Percentiles rank a stretch among this genome's conserved stretches.
Conservation (phyloP, 2,888 invertebrate species). For the Metopia argyrocephala region DNA sequence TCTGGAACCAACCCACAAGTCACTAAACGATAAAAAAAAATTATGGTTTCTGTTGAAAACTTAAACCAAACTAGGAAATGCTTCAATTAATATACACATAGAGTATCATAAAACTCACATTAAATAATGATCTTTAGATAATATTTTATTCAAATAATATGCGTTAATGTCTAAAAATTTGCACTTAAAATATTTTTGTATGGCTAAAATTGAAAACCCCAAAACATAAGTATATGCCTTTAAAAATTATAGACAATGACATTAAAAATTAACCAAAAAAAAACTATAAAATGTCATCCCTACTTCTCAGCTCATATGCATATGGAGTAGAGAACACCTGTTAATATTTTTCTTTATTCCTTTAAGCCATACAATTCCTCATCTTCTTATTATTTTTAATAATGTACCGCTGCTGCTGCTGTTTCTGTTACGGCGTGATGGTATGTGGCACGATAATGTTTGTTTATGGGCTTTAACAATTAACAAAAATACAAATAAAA, state of each 20-base stretch:
- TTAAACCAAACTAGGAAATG: background rate
- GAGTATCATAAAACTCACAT: constrained; percentile 7
- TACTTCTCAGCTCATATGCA: background rate
- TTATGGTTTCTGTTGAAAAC: background rate
- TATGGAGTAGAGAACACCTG: constrained; percentile 42
- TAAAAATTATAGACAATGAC: constrained; percentile 52
- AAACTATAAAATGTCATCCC: constrained; percentile 17
- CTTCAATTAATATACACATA: background rate
- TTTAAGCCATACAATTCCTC: constrained; percentile 17
- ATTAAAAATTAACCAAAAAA: constrained; percentile 45
- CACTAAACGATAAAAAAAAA: too few species aligned
- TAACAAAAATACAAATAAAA: constrained; percentile 67
- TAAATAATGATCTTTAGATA: constrained; percentile 9
- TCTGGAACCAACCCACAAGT: too few species aligned
- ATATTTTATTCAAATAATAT: constrained; percentile 29
- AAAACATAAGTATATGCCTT: background rate
- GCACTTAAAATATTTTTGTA: constrained; percentile 30
- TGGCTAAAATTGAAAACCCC: constrained; percentile 48
- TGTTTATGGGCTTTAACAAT: constrained; percentile 72
- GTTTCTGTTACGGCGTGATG: background rate
- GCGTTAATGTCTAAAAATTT: background rate
- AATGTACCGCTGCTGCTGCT: background rate
- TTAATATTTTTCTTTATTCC: background rate
- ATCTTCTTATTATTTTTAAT: constrained; percentile 22
- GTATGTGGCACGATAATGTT: constrained; percentile 56